These are phyloP conservation scores for Drosophila takahashii DNA, from an alignment of 1,140 invertebrate genomes.

Conservation along the genomic window DNA sequence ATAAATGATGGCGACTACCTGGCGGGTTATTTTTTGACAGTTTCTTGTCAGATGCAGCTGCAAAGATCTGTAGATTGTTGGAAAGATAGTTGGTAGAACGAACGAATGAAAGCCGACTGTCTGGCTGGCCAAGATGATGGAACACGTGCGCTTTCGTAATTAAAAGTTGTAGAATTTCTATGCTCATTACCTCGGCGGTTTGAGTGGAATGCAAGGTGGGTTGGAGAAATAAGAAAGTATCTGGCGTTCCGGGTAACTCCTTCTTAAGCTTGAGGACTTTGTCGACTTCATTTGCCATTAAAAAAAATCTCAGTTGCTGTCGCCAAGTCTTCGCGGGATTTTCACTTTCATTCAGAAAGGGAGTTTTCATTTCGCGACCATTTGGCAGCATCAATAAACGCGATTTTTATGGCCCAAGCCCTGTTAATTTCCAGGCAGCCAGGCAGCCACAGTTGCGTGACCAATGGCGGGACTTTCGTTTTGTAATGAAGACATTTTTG, in stretches of 20 bases:
- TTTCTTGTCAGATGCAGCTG: slow-evolving; percentile 48
- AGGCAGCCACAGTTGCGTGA: slow-evolving; percentile 75
- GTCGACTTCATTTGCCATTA: slow-evolving; percentile 31
- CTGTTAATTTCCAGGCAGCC: slow-evolving; percentile 59
- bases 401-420: slow-evolving; percentile 67
- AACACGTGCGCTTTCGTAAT: slow-evolving; percentile 73
- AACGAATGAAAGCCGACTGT: slow-evolving; percentile 12
- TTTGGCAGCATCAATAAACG: slow-evolving; percentile 80
- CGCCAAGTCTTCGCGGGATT: slow-evolving; percentile 51
- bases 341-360: slow-evolving; percentile 45
- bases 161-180: slow-evolving; percentile 67
- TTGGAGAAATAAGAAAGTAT: slow-evolving; percentile 14
- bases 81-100: slow-evolving; percentile 30
- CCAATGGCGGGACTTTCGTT: slow-evolving; percentile 54
- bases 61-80: slow-evolving; percentile 33
- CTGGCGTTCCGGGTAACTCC: slow-evolving; percentile 9
- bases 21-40: slow-evolving; percentile 63
- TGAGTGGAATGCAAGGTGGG: slow-evolving; percentile 21
- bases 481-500: slow-evolving; percentile 72
- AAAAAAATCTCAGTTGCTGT: slow-evolving; percentile 46
- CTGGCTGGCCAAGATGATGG: slow-evolving; percentile 46
- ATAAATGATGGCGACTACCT: slow-evolving; percentile 42
- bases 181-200: slow-evolving; percentile 11
- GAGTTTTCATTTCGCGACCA: slow-evolving; percentile 61
- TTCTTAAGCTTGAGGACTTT: slow-evolving; percentile 21